Conservation (phyloP, 2,797 vertebrate genomes). For the Pseudocheirus occidentalis region DNA sequence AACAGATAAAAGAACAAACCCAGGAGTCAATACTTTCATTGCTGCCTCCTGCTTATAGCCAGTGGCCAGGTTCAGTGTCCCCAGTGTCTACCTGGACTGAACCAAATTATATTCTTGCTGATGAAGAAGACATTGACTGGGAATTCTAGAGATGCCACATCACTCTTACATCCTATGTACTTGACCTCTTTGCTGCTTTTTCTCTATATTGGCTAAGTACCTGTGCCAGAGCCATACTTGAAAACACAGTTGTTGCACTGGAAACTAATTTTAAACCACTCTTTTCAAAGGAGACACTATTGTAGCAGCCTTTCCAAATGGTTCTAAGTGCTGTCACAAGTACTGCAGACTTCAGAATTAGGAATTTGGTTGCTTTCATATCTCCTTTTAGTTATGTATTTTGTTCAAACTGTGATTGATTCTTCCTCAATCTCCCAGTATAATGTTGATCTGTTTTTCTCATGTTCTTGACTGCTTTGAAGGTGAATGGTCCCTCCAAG, state of each 20-base stretch:
- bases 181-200: constrained; percentile 84
- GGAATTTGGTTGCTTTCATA: not conserved
- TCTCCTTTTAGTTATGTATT: constrained; percentile 6
- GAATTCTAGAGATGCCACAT: constrained; percentile 82
- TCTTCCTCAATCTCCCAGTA: constrained; percentile 33
- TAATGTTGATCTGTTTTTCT: constrained; percentile 66
- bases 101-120: constrained; percentile 68
- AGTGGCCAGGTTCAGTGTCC: constrained; percentile 66
- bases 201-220: constrained; percentile 75
- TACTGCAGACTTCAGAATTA: constrained; percentile 44
- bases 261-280: constrained; percentile 69
- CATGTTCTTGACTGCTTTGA: constrained; percentile 41
- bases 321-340: constrained; percentile 35
- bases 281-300: constrained; percentile 41
- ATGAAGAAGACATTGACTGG: constrained; percentile 79
- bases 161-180: constrained; percentile 77
- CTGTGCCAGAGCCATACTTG: constrained; percentile 83
- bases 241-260: constrained; percentile 81
- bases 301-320: constrained; percentile 11
- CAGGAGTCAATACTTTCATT: constrained; percentile 91
- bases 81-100: constrained; percentile 70
- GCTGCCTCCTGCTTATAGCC: constrained; percentile 90
- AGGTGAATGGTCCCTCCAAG: constrained; percentile 38
- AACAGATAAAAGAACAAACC: constrained; percentile 92
- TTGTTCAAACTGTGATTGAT: constrained; percentile 68